Conservation (phyloP, 53 echinoderm and acorn worm genomes). For the Echinarachnius parma region DNA sequence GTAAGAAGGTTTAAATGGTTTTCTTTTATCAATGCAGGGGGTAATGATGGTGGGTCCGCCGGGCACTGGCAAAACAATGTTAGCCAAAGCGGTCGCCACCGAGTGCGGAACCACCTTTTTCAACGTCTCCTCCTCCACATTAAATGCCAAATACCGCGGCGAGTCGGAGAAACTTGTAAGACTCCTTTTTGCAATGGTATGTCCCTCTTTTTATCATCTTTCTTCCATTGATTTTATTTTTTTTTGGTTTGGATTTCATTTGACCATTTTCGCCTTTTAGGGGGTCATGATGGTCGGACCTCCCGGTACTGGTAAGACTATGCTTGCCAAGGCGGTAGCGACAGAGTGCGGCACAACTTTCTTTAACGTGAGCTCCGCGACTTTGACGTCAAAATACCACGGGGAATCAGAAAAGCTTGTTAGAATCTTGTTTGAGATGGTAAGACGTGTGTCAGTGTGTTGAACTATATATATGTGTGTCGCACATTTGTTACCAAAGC, state of each 20-base stretch:
- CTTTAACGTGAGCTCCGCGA: slow-evolving; percentile 98
- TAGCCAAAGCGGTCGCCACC: slow-evolving; percentile 92
- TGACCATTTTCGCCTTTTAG: slow-evolving; percentile 46
- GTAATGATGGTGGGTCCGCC: slow-evolving; percentile 96
- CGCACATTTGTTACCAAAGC: too few species aligned
- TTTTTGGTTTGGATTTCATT: slow-evolving; percentile 2
- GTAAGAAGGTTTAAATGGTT: too few species aligned
- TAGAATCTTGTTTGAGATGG: slow-evolving; percentile 96
- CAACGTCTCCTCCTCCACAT: slow-evolving; percentile 82
- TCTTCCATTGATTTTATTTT: slow-evolving; percentile 4
- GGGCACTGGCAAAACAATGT: slow-evolving; percentile 85
- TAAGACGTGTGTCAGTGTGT: too few species aligned
- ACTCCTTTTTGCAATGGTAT: slow-evolving; percentile 95
- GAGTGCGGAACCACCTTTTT: slow-evolving; percentile 94
- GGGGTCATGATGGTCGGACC: slow-evolving; percentile 99
- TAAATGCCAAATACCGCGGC: slow-evolving; percentile 88
- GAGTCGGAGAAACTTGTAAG: slow-evolving; percentile 91
- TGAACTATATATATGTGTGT: too few species aligned
- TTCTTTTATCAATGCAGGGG: slow-evolving; percentile 63
- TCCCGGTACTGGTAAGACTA: slow-evolving; percentile 96
- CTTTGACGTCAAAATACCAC: slow-evolving; percentile 96
- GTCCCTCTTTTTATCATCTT: slow-evolving; percentile 31
- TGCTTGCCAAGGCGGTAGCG: slow-evolving; percentile 98
- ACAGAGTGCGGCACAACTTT: slow-evolving; percentile 98
- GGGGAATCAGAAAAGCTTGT: slow-evolving; percentile 98